Evolutionary conservation across 2,888 invertebrate species (phyloP), one percentile per base, ranked within the genome.

Genomic region (Erebia aethiops): DNA sequence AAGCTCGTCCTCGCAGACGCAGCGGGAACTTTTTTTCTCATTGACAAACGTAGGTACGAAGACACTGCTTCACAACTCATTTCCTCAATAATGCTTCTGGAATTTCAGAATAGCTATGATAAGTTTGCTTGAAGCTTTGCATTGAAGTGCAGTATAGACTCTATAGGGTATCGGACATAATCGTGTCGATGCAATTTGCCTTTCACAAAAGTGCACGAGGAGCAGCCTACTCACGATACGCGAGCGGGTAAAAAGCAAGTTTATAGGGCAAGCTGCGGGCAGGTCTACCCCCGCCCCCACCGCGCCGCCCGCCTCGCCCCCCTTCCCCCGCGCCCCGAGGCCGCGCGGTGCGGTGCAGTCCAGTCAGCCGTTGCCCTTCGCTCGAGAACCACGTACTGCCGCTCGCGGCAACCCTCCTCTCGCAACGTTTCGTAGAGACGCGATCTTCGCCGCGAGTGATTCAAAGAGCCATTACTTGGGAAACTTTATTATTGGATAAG

Each of bases 121-220:
- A 54, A 54, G 18, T 54, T 54, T 11, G 9, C 18, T 9, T 18
- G 16, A 54, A 54, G 54, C 18, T 54, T 54, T 18, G 18, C 16
- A 10, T 54, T 8, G 16, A 54, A 18, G 54, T 16, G 58, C 21
- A 18, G n/a, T n/a, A n/a, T n/a, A n/a, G n/a, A n/a, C n/a, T n/a
- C n/a, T 18, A 10, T 49, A 52, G 49, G 49, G 67, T 70, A 54
- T 62, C 66, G 66, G 26, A 43, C 9, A 21, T 64, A 60, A 70
- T 60, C 51, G 26, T 46, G 52, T 46, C 72, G 70, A 71, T 76
- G 82, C 81, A 84, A 86, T 87, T 85, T 82, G 83, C 87, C 88
- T 90, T 89, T 90, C 87, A 89, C 89, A 83, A 88, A 84, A 86
- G 75, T 86, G 83, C 84, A 86, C 80, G 81, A 82, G 78, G 77